These are phyloP conservation scores for Miniopterus natalensis DNA, from an alignment of 2,113 vertebrate species.

Conservation along the genomic window DNA sequence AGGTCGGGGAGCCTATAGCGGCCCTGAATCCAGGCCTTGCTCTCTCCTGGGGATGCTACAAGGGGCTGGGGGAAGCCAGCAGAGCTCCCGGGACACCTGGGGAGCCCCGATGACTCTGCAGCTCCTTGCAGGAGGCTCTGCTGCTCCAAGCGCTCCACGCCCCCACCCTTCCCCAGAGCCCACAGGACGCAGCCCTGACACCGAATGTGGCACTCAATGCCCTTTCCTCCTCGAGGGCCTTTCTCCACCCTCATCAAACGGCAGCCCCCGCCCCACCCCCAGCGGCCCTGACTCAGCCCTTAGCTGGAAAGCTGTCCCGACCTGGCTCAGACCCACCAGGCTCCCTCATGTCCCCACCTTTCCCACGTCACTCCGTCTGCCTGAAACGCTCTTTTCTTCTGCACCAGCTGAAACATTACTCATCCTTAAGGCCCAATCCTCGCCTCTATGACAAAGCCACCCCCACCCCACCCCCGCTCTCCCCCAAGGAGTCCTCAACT, in stretches of 20 bases:
- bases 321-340: accelerated
- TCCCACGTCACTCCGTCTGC: not conserved
- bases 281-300: not conserved
- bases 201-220: not conserved
- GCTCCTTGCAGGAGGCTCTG: not conserved
- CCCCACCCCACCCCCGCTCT: not conserved
- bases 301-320: not conserved
- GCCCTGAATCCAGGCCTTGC: not conserved
- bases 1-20: not conserved
- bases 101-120: not conserved
- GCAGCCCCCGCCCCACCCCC: not conserved
- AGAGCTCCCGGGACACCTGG: not conserved
- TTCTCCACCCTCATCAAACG: too few relatives aligned
- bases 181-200: not conserved
- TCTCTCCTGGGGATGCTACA: not conserved
- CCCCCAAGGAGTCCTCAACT: constrained; percentile 7
- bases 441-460: not conserved
- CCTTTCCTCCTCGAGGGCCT: not conserved
- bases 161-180: not conserved
- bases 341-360: not conserved
- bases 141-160: not conserved
- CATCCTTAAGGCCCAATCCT: constrained; percentile 4
- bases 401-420: constrained; percentile 10
- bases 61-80: not conserved
- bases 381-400: not conserved